A percentile compares a stretch with the other conserved stretches of the same genome.
Conservation (phyloP, 2,113 vertebrate genomes). For the Aythya baeri region DNA sequence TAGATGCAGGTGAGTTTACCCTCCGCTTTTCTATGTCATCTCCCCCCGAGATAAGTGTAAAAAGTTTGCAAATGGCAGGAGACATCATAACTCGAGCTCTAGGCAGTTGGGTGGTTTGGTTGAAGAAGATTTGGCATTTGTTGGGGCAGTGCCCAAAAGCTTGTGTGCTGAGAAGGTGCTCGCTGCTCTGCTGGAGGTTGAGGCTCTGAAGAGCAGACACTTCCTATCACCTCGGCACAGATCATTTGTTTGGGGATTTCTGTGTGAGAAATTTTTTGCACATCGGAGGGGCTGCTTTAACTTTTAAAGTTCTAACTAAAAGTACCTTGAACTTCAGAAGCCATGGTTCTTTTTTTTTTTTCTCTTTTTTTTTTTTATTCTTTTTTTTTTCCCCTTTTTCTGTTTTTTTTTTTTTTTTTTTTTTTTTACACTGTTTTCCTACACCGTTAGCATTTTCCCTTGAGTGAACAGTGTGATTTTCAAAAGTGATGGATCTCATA, state of each 20-base stretch:
- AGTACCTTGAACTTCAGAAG: background rate
- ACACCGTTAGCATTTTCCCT: background rate
- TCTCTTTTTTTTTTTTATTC: no score
- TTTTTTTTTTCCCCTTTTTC: no score
- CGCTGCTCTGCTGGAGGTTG: no score
- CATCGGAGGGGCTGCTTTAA: background rate
- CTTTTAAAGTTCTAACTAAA: background rate
- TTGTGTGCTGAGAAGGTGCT: background rate
- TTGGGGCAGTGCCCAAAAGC: fast-evolving
- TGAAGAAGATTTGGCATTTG: background rate
- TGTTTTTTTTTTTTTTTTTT: no score
- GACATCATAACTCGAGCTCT: background rate
- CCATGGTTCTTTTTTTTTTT: no score
- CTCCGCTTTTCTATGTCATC: fast-evolving
- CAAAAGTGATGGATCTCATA: background rate
- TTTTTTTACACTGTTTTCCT: background rate
- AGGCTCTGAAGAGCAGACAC: fast-evolving
- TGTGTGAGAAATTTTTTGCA: background rate
- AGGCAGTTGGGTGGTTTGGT: no score
- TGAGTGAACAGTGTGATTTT: fast-evolving
- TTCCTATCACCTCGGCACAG: background rate
- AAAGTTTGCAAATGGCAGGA: background rate
- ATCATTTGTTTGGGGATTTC: fast-evolving
- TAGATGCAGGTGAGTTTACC: background rate
- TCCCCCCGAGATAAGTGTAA: background rate